Evolutionary conservation across 2,797 vertebrate species (phyloP), one percentile per base, ranked within the genome.

Genomic region (Lindbergichthys nudifrons): DNA sequence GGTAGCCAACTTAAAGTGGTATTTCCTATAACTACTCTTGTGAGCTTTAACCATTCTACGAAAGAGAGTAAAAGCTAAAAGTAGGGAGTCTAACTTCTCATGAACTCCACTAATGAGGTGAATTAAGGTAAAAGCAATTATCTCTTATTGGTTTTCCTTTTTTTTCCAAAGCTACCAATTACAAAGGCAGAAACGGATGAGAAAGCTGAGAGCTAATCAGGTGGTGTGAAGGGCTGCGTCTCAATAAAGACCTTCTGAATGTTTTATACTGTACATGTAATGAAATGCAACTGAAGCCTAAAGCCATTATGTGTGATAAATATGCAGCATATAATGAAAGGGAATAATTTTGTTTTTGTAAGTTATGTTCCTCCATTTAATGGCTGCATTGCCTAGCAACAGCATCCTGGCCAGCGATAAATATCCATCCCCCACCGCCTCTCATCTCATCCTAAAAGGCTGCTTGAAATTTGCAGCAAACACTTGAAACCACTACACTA

Each of bases 391-490:
- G 26, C 65, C 59, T 12, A 52, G 60, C 62, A 65, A 52, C 63
- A 73, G 41, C 53, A 39, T 77, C 53, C 48, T 78, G 16, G 21
- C 48, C 63, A 3, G 56, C 50, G 66, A 86, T 81, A 76, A 79
- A 83, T 48, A 72, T 39, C 66, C 66, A 7, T 52, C 70, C 51
- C 59, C 65, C 6, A 5, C 79, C 21, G 51, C 70, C 67, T 83
- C 78, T 79, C 75, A 60, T 86, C 67, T 68, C 42, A 10, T 62
- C 36, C 59, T 68, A 41, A 85, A 85, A 83, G 75, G 75, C 86
- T 75, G 63, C 78, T 90, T 84, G 78, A 90, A 87, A 81, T 74
- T 64, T 75, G 67, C 46, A 70, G 73, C 77, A 79, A 79, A 83
- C 88, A 87, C 79, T 88, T 19, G 50, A 88, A 81, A 72, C 83